phyloP scores from a whole-genome alignment of 2,797 vertebrate species.

The Sciurus carolinensis region DNA sequence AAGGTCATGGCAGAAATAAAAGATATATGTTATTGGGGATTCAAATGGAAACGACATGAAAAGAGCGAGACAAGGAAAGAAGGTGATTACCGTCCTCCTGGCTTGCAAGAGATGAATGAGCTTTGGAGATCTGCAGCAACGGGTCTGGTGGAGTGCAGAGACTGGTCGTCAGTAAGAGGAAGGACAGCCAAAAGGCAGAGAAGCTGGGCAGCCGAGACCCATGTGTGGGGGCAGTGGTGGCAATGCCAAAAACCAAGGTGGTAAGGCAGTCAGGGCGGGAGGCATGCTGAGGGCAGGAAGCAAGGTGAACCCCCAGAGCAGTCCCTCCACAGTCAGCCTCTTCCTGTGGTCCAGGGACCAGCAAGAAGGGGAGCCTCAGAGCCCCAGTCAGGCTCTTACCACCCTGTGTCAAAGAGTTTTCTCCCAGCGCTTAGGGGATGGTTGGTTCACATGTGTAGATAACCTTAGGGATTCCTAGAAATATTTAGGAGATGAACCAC shows the following conservation, averaged over 20 bases:
- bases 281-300: neutral
- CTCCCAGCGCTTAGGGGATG: neutral
- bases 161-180: neutral
- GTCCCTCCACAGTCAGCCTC: neutral
- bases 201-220: neutral
- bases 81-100: neutral
- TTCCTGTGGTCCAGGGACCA: neutral
- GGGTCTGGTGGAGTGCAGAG: neutral
- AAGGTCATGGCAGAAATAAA: neutral
- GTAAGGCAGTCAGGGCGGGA: neutral
- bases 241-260: neutral
- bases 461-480: neutral
- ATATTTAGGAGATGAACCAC: neutral
- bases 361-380: neutral
- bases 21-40: neutral
- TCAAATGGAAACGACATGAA: neutral
- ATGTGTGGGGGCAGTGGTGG: neutral
- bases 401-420: neutral
- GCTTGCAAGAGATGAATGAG: neutral
- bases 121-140: neutral
- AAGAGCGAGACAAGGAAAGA: neutral
- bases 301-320: neutral
- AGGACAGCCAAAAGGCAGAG: neutral
- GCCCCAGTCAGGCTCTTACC: neutral
- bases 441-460: neutral